Evolutionary conservation across 2,113 vertebrate species (phyloP), one percentile per base, ranked within the genome.

Genomic region (Nyctereutes procyonoides): DNA sequence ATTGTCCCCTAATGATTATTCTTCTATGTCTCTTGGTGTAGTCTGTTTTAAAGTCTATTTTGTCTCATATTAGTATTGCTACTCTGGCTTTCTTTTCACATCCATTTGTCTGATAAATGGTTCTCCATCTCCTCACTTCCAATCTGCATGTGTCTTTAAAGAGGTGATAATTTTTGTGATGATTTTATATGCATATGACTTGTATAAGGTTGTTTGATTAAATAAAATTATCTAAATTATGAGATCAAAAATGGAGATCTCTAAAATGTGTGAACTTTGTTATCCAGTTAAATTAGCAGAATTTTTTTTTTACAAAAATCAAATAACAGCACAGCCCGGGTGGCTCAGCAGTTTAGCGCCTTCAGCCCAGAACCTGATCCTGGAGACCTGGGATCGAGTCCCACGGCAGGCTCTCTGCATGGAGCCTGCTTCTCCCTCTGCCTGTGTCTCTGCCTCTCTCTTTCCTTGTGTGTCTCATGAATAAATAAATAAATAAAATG

Each of bases 151-250:
- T 76, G 13, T 48, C 38, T 48, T 48, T 76, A 14, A 83, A 15
- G 20, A 26, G 83, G 24, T 71, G n/a, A 22, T 88, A 28, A 19
- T 77, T 84, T 85, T 82, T 62, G 22, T 62, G 32, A 12, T 92
- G 26, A 73, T 84, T 90, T 95, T 93, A 22, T 93, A 4, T 65
- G 14, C 12, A 5, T 3, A 32, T 38, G 79, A 1, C 35, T 96
- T 96, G 16, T 26, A 8, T n/a, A 94, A 85, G 2, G 8, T 91
- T 95, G 77, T 97, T 77, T 97, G 48, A 67, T 74, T 93, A 87
- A 97, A 88, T 96, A 63, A 56, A 92, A 15, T 76, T 76, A 76
- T 76, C 24, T 76, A 77, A 97, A 97, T 95, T 93, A 11, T 86
- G n/a, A 96, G 92, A 3, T 43, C 43, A 85, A 20, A 90, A 55